Base-by-base conservation (phyloP, 1,140 invertebrate species). In the Halictus rubicundus region DNA sequence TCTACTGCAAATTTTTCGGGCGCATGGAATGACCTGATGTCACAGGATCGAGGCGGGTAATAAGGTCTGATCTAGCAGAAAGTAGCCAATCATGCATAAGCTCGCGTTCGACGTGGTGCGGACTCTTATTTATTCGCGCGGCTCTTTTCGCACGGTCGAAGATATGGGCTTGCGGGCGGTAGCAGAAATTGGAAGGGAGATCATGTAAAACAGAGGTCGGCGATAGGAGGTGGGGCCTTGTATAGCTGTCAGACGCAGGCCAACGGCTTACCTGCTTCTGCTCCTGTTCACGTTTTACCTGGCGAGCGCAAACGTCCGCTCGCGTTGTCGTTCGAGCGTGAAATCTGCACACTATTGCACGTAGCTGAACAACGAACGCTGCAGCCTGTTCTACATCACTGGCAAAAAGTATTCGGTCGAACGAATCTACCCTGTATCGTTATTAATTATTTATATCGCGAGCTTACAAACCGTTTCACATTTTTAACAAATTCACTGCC, bases 271-370 rank as follows among this genome's bases (percentile, higher is more conserved):
- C 64, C 64, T 66, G 64, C 72, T 68, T 68, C 74, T 54, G 49
- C 60, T 65, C 37, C 72, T 14, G 68, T 37, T 78, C 80, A 27
- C 74, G 64, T 83, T 83, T 81, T 60, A 83, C 81, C 79, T 83
- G 81, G 57, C 59, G 64, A 59, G 66, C 59, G 57, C 65, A 72
- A 80, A 79, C 76, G 57, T 57, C 39, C 74, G 74, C n/a, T 21
- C 57, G 66, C 66, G 60, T 72, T 32, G 54, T 68, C 72, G 77
- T 23, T 70, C 57, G 65, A 82, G 69, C 80, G 77, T 80, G 32
- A 64, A 68, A 25, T 19, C 37, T 52, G 61, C 39, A 54, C 54
- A 8, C 21, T 1, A 16, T 27, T 63, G 27, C 27, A 19, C 32
- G 49, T 23, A 32, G 16, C 16, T 27, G 65, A n/a, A 68, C 79